These are phyloP conservation scores for Pangasius mekongensis DNA, from an alignment of 2,797 vertebrate genomes.

Conservation along the genomic window DNA sequence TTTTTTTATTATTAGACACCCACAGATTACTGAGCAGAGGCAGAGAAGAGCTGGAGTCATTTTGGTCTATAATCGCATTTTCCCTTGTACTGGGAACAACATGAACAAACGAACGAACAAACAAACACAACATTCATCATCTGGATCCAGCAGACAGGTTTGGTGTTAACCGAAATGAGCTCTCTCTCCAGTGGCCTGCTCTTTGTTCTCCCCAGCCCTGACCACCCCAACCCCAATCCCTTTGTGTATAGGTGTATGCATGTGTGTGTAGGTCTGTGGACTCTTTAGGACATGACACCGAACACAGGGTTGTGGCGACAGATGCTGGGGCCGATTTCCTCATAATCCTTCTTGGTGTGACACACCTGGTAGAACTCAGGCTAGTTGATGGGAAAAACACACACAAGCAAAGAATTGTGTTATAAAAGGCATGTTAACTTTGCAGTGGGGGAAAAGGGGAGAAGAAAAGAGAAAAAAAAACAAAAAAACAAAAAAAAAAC, in stretches of 20 bases:
- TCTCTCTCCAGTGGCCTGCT: conserved; percentile 55
- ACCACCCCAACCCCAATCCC: conserved; percentile 28
- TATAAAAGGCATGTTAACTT: not conserved
- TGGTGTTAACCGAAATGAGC: conserved; percentile 71
- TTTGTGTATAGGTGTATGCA: conserved; percentile 25
- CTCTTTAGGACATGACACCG: conserved; percentile 94
- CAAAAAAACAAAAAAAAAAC: no score
- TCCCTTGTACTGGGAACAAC: conserved; percentile 72
- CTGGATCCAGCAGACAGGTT: conserved; percentile 80
- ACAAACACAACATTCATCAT: conserved; percentile 78
- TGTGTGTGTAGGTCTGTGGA: conserved; percentile 19
- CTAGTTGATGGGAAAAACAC: conserved; percentile 65
- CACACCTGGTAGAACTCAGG: conserved; percentile 99
- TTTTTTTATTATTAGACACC: conserved; percentile 57
- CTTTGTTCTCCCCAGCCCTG: conserved; percentile 3
- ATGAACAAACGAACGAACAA: conserved; percentile 45
- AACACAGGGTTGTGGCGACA: conserved; percentile 99
- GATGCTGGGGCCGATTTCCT: conserved; percentile 98
- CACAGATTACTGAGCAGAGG: conserved; percentile 81
- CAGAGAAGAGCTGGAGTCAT: conserved; percentile 75
- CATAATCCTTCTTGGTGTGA: conserved; percentile 99
- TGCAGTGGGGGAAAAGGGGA: not conserved
- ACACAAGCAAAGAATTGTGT: not conserved
- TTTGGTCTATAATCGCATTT: conserved; percentile 83
- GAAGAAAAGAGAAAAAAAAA: no score